Evolutionary conservation across 2,888 invertebrate genomes (phyloP).

Genomic region (Nysson spinosus): DNA sequence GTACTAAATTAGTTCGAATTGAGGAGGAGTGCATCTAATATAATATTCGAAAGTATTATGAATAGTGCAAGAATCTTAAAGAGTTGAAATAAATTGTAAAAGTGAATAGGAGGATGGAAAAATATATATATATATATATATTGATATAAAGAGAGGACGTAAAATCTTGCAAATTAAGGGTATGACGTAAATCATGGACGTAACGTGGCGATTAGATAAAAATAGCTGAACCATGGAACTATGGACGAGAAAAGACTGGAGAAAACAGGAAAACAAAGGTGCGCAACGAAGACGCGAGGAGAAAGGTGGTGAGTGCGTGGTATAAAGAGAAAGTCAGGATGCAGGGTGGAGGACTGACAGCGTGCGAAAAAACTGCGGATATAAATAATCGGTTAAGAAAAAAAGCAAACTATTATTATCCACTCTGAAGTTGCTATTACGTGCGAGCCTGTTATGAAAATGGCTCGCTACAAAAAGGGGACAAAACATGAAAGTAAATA

Average conservation of each 20-base stretch:
- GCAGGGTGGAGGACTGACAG: neutral
- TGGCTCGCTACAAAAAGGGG: neutral
- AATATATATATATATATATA: no score
- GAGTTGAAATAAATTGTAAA: no score
- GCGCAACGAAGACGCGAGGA: no score
- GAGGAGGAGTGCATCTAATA: no score
- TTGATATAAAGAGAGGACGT: neutral
- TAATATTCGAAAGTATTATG: no score
- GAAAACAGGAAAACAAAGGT: constrained; percentile 9
- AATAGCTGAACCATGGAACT: constrained; percentile 13
- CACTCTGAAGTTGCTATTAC: constrained; percentile 5
- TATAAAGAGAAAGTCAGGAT: neutral
- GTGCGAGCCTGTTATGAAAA: constrained; percentile 2
- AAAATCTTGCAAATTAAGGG: constrained; percentile 5
- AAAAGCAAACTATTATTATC: constrained; percentile 19
- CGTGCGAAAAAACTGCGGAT: constrained; percentile 2
- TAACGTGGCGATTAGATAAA: constrained; percentile 23
- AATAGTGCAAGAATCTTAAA: no score
- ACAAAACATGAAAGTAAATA: constrained; percentile 1
- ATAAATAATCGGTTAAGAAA: constrained; percentile 24
- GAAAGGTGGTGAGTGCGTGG: neutral
- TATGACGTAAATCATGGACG: constrained; percentile 7
- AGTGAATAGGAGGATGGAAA: no score
- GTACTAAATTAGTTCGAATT: no score
- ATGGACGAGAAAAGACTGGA: neutral